phyloP scores from a whole-genome alignment of 1,140 invertebrate species.

The Sitophilus oryzae region DNA sequence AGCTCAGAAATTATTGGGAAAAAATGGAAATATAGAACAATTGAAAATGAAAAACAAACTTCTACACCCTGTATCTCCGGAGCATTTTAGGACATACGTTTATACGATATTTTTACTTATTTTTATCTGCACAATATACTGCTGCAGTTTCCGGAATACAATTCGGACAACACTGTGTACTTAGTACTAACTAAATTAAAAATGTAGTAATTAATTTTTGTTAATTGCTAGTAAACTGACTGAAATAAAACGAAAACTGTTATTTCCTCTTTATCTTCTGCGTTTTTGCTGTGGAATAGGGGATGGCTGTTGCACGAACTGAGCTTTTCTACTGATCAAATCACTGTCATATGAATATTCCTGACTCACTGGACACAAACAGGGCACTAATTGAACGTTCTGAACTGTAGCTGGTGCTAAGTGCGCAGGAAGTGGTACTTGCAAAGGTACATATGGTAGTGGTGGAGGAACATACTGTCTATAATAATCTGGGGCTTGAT shows the following conservation, averaged over 20 bases:
- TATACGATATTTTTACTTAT: no score
- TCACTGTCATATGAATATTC: constrained; percentile 24
- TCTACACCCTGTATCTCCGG: no score
- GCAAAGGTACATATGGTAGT: constrained; percentile 27
- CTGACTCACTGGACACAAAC: constrained; percentile 46
- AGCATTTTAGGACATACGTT: no score
- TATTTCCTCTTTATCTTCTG: constrained; percentile 1
- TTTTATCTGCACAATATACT: no score
- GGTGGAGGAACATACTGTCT: constrained; percentile 9
- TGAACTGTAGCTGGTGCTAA: constrained; percentile 35
- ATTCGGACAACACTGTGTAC: no score
- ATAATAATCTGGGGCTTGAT: constrained; percentile 9
- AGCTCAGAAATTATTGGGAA: no score
- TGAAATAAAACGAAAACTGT: background rate
- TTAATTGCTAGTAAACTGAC: no score
- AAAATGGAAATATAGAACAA: no score
- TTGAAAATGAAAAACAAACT: no score
- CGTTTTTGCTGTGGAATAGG: constrained; percentile 4
- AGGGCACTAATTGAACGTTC: constrained; percentile 50
- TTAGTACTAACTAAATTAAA: no score
- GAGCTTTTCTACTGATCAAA: constrained; percentile 10
- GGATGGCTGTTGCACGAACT: constrained; percentile 5
- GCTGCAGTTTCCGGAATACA: no score
- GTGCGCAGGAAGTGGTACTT: constrained; percentile 31
- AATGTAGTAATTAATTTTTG: no score